Conservation (phyloP, 2,888 invertebrate genomes). For the Plebejus anna region DNA sequence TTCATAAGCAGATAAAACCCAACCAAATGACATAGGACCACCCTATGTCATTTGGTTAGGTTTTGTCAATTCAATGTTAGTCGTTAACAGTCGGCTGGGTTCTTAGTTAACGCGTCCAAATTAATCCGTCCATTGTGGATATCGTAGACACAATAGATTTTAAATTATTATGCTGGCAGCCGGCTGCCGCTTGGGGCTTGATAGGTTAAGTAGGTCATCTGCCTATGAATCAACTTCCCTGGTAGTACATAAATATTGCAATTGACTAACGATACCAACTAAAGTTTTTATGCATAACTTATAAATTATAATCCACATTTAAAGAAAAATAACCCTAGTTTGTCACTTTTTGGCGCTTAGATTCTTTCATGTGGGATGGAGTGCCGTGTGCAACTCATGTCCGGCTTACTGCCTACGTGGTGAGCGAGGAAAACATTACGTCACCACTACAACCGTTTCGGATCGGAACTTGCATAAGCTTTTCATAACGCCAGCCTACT, state of each 20-base stretch:
- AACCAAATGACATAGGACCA: background rate
- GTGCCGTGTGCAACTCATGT: slow-evolving; percentile 74
- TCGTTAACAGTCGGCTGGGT: too few species aligned
- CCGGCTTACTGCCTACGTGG: slow-evolving; percentile 68
- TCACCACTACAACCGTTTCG: slow-evolving; percentile 53
- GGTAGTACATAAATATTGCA: too few species aligned
- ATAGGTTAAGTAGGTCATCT: too few species aligned
- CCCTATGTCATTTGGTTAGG: background rate
- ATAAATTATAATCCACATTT: background rate
- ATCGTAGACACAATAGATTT: too few species aligned
- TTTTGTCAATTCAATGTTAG: background rate
- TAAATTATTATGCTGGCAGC: too few species aligned
- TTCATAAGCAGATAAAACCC: background rate
- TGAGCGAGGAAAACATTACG: slow-evolving; percentile 64
- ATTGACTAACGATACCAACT: too few species aligned
- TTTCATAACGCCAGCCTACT: slow-evolving; percentile 36
- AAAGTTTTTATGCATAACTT: too few species aligned
- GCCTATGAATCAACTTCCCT: too few species aligned
- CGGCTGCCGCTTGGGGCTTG: too few species aligned
- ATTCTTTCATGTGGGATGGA: slow-evolving; percentile 67
- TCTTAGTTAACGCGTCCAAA: too few species aligned
- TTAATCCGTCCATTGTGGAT: too few species aligned
- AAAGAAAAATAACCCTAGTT: background rate
- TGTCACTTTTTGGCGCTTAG: slow-evolving; percentile 48
- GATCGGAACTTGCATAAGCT: slow-evolving; percentile 34